phyloP scores from a whole-genome alignment of 2,113 vertebrate species.

The Platichthys stellatus region DNA sequence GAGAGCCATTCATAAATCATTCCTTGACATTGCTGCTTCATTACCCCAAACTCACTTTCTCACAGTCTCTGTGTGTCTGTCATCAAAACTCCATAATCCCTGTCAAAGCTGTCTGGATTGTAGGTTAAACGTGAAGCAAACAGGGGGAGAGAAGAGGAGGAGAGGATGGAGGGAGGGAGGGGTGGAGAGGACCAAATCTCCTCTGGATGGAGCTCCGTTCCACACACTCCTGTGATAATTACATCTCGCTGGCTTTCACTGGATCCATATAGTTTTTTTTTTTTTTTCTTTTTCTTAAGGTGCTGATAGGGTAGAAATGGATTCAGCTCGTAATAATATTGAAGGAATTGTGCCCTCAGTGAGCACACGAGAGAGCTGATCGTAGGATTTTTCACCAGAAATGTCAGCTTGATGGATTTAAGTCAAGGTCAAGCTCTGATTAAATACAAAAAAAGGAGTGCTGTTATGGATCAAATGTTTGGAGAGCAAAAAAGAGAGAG shows the following conservation, averaged over 20 bases:
- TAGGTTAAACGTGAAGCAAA: slow-evolving; percentile 72
- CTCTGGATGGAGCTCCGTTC: slow-evolving; percentile 45
- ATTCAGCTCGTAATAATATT: slow-evolving; percentile 72
- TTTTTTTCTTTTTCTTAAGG: slow-evolving; percentile 26
- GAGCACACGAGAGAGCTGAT: slow-evolving; percentile 50
- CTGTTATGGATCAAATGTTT: slow-evolving; percentile 70
- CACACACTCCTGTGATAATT: slow-evolving; percentile 69
- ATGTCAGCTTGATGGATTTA: slow-evolving; percentile 80
- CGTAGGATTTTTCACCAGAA: slow-evolving; percentile 53
- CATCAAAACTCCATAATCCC: slow-evolving; percentile 77
- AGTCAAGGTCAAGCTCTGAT: slow-evolving; percentile 80
- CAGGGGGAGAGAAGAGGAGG: slow-evolving; percentile 28
- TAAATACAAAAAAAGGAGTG: slow-evolving; percentile 67
- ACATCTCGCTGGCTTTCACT: slow-evolving; percentile 51
- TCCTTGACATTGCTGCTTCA: slow-evolving; percentile 76
- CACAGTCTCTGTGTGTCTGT: slow-evolving; percentile 62
- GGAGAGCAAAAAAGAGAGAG: slow-evolving; percentile 29
- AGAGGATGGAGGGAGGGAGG: slow-evolving; percentile 1
- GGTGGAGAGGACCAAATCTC: slow-evolving; percentile 54
- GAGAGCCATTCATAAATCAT: slow-evolving; percentile 74
- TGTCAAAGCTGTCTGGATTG: slow-evolving; percentile 75
- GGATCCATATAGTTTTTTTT: slow-evolving; percentile 33
- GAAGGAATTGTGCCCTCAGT: slow-evolving; percentile 27
- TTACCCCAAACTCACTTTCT: slow-evolving; percentile 73
- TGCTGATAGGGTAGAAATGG: slow-evolving; percentile 63